Percentiles rank a stretch among this genome's conserved stretches.
These are phyloP conservation scores for Hylyphantes graminicola DNA, from an alignment of 1,140 invertebrate species.

Conservation along the genomic window DNA sequence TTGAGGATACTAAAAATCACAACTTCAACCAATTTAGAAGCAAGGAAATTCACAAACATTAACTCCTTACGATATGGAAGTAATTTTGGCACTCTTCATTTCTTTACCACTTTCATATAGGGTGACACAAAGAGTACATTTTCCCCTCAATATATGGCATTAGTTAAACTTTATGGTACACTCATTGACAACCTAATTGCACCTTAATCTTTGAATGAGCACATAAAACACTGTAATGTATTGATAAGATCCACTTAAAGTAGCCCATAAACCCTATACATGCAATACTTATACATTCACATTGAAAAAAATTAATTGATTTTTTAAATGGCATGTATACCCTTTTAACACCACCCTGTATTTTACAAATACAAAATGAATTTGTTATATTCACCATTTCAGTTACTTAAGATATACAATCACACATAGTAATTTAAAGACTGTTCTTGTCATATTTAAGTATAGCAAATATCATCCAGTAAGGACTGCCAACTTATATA, in stretches of 20 bases:
- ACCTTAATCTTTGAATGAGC: not conserved
- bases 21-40: not conserved
- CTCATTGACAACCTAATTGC: not conserved
- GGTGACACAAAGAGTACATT: slow-evolving; percentile 32
- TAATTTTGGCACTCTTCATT: slow-evolving; percentile 38
- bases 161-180: not conserved
- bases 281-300: no score
- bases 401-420: slow-evolving; percentile 31
- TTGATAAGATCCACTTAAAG: no score
- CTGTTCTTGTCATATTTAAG: slow-evolving; percentile 2
- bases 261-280: slow-evolving; percentile 3
- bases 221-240: not conserved
- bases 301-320: no score
- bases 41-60: slow-evolving; percentile 8
- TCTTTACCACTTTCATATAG: slow-evolving; percentile 10
- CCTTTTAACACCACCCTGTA: slow-evolving; percentile 26
- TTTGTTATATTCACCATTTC: not conserved
- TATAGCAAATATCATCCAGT: slow-evolving; percentile 22
- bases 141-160: slow-evolving; percentile 3
- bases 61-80: slow-evolving; percentile 12
- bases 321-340: not conserved
- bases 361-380: slow-evolving; percentile 26
- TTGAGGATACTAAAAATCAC: no score
- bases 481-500: slow-evolving; percentile 17
- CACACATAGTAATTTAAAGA: slow-evolving; percentile 17